Percentiles rank a stretch among this genome's conserved stretches.
These are phyloP conservation scores for Clinocottus analis DNA, from an alignment of 2,113 vertebrate species.

Conservation along the genomic window DNA sequence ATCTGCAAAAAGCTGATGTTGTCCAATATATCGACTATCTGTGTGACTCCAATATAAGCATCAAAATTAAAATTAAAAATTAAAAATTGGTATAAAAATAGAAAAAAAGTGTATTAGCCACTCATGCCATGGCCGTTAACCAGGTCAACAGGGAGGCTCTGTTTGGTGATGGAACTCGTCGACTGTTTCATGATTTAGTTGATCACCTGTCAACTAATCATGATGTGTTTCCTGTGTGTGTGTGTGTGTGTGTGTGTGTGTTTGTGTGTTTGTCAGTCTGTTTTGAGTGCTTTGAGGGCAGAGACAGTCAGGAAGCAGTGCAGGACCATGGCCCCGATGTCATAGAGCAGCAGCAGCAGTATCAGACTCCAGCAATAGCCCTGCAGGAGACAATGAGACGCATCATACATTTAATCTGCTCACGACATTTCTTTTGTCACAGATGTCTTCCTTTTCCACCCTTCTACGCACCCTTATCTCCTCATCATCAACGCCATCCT, in stretches of 20 bases:
- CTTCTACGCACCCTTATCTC: too few relatives aligned
- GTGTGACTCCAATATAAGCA: neutral
- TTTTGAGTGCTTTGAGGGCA: slow-evolving; percentile 72
- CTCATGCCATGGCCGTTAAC: too few relatives aligned
- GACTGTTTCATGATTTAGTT: neutral
- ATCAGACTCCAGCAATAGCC: slow-evolving; percentile 35
- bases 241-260: slow-evolving; percentile 13
- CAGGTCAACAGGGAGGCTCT: too few relatives aligned
- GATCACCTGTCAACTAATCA: neutral
- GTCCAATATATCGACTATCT: neutral
- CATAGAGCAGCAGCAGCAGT: slow-evolving; percentile 72
- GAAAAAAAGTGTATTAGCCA: too few relatives aligned
- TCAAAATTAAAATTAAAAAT: too few relatives aligned
- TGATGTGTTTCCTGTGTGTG: too few relatives aligned
- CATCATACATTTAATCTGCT: neutral
- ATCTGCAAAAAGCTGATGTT: neutral
- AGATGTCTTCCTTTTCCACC: too few relatives aligned
- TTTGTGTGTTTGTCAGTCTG: slow-evolving; percentile 27
- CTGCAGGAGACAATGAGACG: slow-evolving; percentile 58
- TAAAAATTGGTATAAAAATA: slow-evolving; percentile 4
- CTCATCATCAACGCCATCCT: neutral
- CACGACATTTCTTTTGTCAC: too few relatives aligned
- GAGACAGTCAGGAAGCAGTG: slow-evolving; percentile 68
- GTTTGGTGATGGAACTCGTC: neutral
- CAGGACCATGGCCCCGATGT: slow-evolving; percentile 60